These are phyloP conservation scores for Eurypyga helias DNA, from an alignment of 2,113 vertebrate species.

Conservation along the genomic window DNA sequence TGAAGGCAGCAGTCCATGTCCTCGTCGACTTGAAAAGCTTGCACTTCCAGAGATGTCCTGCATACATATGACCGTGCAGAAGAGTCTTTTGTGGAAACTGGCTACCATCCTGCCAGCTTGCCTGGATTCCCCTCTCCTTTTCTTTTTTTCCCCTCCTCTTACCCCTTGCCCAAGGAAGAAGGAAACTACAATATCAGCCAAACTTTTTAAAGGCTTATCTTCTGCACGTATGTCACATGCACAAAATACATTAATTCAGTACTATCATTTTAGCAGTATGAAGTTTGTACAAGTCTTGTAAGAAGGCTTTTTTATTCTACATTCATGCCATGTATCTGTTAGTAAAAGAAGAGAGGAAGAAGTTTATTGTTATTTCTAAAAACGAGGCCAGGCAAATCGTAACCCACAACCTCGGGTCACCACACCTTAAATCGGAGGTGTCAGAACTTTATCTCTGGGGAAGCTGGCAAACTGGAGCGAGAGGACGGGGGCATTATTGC, in stretches of 20 bases:
- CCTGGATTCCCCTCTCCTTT: no score
- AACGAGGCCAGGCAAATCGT: neutral
- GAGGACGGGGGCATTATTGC: neutral
- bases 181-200: neutral
- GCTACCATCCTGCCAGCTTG: neutral
- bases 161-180: no score
- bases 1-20: neutral
- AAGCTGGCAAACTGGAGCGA: fast-evolving
- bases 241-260: neutral
- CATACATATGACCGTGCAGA: fast-evolving
- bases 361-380: neutral
- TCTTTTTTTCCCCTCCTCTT: neutral
- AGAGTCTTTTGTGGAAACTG: neutral
- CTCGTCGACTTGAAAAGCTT: neutral
- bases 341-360: fast-evolving
- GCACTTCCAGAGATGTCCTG: neutral
- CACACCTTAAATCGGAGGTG: neutral
- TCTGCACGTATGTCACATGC: neutral
- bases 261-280: neutral
- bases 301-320: neutral
- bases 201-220: neutral
- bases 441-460: fast-evolving
- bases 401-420: neutral
- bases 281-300: neutral
- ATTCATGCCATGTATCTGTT: fast-evolving